Percentiles rank a stretch among this genome's conserved stretches.
Evolutionary conservation across 1,140 invertebrate genomes (phyloP).

Genomic region (Bombus polaris): DNA sequence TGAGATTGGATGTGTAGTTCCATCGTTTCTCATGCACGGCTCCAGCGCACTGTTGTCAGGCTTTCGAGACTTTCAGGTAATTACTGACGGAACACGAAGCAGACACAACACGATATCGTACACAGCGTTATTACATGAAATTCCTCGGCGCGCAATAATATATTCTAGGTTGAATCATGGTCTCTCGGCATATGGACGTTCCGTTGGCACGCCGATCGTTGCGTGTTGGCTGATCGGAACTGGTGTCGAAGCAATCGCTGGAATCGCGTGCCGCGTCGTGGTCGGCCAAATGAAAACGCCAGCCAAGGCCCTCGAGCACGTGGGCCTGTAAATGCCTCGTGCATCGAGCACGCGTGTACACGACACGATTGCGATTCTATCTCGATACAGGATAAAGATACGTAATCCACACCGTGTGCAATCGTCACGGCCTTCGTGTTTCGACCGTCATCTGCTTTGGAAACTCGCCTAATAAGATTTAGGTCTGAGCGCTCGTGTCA

Average conservation of each 20-base stretch:
- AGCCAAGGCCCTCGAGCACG: slow-evolving; percentile 17
- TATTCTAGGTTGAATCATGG: slow-evolving; percentile 63
- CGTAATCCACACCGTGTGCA: slow-evolving; percentile 54
- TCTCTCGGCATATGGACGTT: slow-evolving; percentile 57
- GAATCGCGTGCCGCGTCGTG: slow-evolving; percentile 16
- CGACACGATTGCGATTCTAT: slow-evolving; percentile 26
- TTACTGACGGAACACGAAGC: slow-evolving; percentile 19
- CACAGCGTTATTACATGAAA: slow-evolving; percentile 14
- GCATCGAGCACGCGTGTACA: slow-evolving; percentile 4
- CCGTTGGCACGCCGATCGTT: slow-evolving; percentile 42
- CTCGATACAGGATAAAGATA: slow-evolving; percentile 46
- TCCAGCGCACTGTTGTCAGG: not conserved
- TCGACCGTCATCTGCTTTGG: slow-evolving; percentile 41
- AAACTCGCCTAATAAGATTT: slow-evolving; percentile 56
- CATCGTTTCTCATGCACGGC: not conserved
- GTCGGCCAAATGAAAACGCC: not conserved
- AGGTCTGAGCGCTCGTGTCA: not conserved
- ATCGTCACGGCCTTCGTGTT: not conserved
- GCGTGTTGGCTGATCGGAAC: slow-evolving; percentile 20
- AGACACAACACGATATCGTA: slow-evolving; percentile 21
- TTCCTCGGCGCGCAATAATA: slow-evolving; percentile 46
- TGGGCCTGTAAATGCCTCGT: not conserved
- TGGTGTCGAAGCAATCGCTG: not conserved
- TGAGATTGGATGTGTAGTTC: not conserved
- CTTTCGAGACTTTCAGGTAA: slow-evolving; percentile 14